These are phyloP conservation scores for Hycleus cichorii DNA, from an alignment of 1,140 invertebrate genomes.

Conservation along the genomic window DNA sequence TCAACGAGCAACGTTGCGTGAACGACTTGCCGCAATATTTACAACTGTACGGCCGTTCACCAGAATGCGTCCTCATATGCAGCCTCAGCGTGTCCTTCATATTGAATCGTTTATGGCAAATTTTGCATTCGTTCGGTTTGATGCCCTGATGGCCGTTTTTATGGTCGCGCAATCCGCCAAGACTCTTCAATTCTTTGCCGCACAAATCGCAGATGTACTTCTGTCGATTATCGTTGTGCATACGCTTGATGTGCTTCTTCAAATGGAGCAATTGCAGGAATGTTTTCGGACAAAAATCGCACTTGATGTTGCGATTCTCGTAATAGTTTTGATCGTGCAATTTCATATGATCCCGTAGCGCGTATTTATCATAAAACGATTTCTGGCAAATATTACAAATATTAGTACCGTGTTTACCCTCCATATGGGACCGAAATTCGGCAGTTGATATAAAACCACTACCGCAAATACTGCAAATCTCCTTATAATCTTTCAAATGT, in stretches of 20 bases:
- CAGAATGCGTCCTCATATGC: slow-evolving; percentile 53
- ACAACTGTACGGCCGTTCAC: slow-evolving; percentile 67
- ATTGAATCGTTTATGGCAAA: slow-evolving; percentile 52
- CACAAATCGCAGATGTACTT: slow-evolving; percentile 30
- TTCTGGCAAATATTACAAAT: slow-evolving; percentile 32
- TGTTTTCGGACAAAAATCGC: slow-evolving; percentile 43
- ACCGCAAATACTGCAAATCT: background rate
- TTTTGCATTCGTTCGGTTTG: slow-evolving; percentile 40
- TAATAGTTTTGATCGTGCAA: slow-evolving; percentile 25
- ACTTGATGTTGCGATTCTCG: slow-evolving; percentile 41
- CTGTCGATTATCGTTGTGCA: slow-evolving; percentile 23
- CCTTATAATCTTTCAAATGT: slow-evolving; percentile 46
- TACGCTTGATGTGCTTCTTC: slow-evolving; percentile 25
- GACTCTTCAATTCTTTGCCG: slow-evolving; percentile 31
- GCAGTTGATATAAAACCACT: too few species aligned
- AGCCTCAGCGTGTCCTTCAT: slow-evolving; percentile 50
- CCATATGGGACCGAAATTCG: too few species aligned
- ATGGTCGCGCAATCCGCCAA: slow-evolving; percentile 29
- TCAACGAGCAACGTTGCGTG: slow-evolving; percentile 29
- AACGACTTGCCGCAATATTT: slow-evolving; percentile 57
- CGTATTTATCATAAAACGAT: slow-evolving; percentile 29
- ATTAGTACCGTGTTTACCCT: too few species aligned
- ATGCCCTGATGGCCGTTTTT: slow-evolving; percentile 14
- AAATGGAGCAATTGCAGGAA: slow-evolving; percentile 24
- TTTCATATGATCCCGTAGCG: slow-evolving; percentile 27